These are phyloP conservation scores for Rhinatrema bivittatum DNA, from an alignment of 2,797 vertebrate species.

Conservation along the genomic window DNA sequence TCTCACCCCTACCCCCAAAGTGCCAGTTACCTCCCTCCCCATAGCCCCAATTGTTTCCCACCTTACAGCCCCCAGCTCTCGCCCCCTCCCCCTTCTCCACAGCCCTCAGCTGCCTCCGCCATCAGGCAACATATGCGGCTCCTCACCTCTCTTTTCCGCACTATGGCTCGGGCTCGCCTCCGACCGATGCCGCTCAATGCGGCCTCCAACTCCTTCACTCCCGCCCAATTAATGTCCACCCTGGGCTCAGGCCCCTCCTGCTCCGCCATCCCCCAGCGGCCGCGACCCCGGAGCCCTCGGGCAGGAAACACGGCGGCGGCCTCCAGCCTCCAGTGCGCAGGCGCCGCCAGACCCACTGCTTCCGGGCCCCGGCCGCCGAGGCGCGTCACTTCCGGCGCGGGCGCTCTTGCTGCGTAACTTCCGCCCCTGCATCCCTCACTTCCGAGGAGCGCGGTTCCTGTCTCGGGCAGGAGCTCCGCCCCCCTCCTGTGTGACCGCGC, in stretches of 20 bases:
- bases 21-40: too few species aligned
- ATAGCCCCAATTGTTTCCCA: too few species aligned
- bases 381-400: not conserved
- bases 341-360: not conserved
- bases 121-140: not conserved
- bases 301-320: not conserved
- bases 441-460: too few species aligned
- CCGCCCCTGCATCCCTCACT: not conserved
- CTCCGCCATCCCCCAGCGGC: constrained; percentile 10
- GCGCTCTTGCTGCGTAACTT: not conserved
- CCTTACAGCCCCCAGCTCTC: too few species aligned
- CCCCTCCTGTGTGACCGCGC: constrained; percentile 46
- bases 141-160: constrained; percentile 28
- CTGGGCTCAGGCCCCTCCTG: too few species aligned
- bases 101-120: not conserved
- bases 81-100: too few species aligned
- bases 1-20: too few species aligned
- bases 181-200: constrained; percentile 28
- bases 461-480: too few species aligned
- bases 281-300: constrained; percentile 15
- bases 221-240: constrained; percentile 30
- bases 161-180: constrained; percentile 28
- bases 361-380: not conserved
- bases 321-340: not conserved
- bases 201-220: constrained; percentile 25